A percentile compares a stretch with the other conserved stretches of the same genome.
These are phyloP conservation scores for Hyperoplus immaculatus DNA, from an alignment of 2,797 vertebrate genomes.

Conservation along the genomic window DNA sequence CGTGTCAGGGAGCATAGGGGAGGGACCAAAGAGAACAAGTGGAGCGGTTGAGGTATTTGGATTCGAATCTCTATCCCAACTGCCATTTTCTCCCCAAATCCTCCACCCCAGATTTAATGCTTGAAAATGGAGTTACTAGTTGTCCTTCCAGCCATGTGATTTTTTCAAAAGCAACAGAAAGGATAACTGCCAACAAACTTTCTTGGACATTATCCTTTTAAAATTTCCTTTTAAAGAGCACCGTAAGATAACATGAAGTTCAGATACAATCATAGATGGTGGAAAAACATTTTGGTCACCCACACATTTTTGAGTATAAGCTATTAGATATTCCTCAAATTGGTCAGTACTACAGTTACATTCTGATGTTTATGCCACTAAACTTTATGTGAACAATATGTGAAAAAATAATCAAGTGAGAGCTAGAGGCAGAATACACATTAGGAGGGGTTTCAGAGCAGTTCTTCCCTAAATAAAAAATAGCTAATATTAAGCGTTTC, in stretches of 20 bases:
- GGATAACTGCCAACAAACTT: not conserved
- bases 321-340: not conserved
- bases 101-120: not conserved
- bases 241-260: too few relatives aligned
- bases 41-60: too few relatives aligned
- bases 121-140: not conserved
- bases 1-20: too few relatives aligned
- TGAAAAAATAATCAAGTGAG: not conserved
- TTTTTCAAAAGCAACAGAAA: slow-evolving; percentile 1
- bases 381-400: not conserved
- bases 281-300: too few relatives aligned
- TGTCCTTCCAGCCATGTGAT: not conserved
- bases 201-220: too few relatives aligned
- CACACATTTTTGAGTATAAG: too few relatives aligned
- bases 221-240: too few relatives aligned
- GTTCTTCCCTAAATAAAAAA: not conserved
- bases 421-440: not conserved
- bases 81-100: too few relatives aligned
- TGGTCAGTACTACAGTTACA: not conserved
- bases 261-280: too few relatives aligned
- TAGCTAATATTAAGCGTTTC: slow-evolving; percentile 8
- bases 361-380: not conserved
- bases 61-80: too few relatives aligned
- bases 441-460: not conserved
- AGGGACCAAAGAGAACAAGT: too few relatives aligned